A percentile compares a stretch with the other conserved stretches of the same genome.
Conservation (phyloP, 35 echinoderm and acorn worm genomes). For the Nesometra sesokonis region DNA sequence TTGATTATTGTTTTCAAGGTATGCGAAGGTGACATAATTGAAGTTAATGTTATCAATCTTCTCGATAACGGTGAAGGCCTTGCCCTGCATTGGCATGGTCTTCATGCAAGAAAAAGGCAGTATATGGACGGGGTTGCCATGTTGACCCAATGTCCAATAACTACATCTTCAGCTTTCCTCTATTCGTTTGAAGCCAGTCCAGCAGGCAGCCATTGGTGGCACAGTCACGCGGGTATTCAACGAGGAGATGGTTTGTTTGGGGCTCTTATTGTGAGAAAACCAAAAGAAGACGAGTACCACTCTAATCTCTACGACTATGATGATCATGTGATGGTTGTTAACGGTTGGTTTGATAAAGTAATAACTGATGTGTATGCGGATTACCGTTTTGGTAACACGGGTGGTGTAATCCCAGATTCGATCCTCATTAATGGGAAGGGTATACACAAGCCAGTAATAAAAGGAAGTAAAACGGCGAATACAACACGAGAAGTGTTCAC, state of each 20-base stretch:
- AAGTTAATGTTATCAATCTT: constrained; percentile 46
- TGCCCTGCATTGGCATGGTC: constrained; percentile 68
- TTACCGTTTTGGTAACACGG: constrained; percentile 30
- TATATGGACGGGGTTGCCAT: constrained; percentile 60
- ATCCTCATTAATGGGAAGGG: neutral
- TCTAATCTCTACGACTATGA: constrained; percentile 29
- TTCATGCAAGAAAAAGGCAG: constrained; percentile 29
- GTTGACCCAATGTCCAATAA: constrained; percentile 69
- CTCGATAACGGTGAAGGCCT: constrained; percentile 53
- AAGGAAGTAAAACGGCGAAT: neutral
- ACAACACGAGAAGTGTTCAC: neutral
- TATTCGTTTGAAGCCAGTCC: constrained; percentile 22
- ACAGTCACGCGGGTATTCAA: constrained; percentile 56
- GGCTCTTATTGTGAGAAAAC: constrained; percentile 54
- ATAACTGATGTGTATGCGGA: constrained; percentile 49
- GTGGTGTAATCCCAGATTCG: neutral
- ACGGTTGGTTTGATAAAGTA: constrained; percentile 66
- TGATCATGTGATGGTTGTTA: constrained; percentile 52
- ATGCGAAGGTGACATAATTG: constrained; percentile 62
- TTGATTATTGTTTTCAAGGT: constrained; percentile 38
- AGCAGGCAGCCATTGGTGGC: constrained; percentile 47
- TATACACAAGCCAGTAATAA: neutral
- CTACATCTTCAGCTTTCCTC: neutral
- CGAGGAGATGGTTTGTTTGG: constrained; percentile 76
- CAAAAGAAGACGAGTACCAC: neutral